Base-by-base conservation (phyloP, 2,797 vertebrate genomes). In the Scolopax rusticola region DNA sequence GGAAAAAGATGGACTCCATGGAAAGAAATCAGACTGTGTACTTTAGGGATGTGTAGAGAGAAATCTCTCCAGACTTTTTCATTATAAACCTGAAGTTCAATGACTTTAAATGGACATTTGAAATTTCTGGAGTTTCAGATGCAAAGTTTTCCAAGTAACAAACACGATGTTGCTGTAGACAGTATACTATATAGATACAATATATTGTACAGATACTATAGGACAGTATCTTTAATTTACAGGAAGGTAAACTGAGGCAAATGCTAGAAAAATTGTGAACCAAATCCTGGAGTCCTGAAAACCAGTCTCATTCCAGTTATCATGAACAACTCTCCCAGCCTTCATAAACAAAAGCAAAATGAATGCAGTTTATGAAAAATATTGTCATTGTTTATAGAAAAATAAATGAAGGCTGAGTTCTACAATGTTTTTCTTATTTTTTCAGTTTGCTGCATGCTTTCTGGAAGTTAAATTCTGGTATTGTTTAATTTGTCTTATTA, bases 11-110 rank as follows among this genome's bases (percentile, higher is more conserved):
- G n/a, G 67, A 17, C 4, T 75, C 19, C 6, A 15, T 18, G 23
- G 30, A n/a, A 71, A 51, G 53, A 56, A 70, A 80, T 41, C 13
- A 15, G 28, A 9, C 9, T 20, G 8, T 18, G 9, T 81, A 8
- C 15, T 38, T 30, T 2, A 59, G 40, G 24, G 50, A 15, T 0
- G 1, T 2, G 5, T 53, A 23, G 5, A 68, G 5, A 68, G 38
- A 76, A 73, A 67, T 27, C 17, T 78, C 13, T 85, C 27, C 40
- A 53, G 71, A 16, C 12, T 5, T 23, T 33, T 77, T 25, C 8
- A 5, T 53, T 17, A 41, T 23, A 64, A 88, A 84, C 36, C 32
- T 48, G 23, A 36, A 57, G 33, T 63, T 71, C 50, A 38, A 76
- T 47, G 38, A 73, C 12, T 91, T 56, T 73, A 51, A 51, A 82